Evolutionary conservation across 1,140 invertebrate species (phyloP).

Genomic region (Tetraneura akinire): DNA sequence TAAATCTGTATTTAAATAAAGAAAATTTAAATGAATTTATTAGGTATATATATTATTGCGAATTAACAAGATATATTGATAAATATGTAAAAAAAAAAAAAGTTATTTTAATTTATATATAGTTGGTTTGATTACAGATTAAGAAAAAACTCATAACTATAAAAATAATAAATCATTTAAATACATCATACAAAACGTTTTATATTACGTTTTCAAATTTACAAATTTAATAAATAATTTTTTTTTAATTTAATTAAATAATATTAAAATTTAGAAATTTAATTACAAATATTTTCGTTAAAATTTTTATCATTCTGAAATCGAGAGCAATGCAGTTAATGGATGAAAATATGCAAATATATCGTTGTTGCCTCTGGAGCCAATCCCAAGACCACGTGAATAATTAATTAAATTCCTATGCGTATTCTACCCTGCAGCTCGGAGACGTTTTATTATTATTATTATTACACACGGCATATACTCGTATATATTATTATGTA

Average conservation of each 20-base stretch:
- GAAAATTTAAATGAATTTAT: background rate
- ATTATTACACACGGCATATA: background rate
- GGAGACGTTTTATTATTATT: constrained; percentile 37
- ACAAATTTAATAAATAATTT: too few relatives aligned
- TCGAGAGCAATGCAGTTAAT: background rate
- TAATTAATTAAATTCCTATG: constrained; percentile 48
- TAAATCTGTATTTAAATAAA: background rate
- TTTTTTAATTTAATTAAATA: too few relatives aligned
- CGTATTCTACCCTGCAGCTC: constrained; percentile 2
- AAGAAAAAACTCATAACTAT: too few relatives aligned
- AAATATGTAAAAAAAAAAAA: too few relatives aligned
- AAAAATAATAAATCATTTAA: too few relatives aligned
- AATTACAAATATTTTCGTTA: background rate
- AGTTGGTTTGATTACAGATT: background rate
- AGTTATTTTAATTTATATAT: background rate
- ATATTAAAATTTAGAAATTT: too few relatives aligned
- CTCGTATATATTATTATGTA: background rate
- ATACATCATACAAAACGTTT: too few relatives aligned
- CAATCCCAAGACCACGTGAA: background rate
- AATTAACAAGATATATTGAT: too few relatives aligned
- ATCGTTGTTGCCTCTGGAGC: background rate
- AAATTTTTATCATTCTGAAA: background rate
- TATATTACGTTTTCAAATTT: too few relatives aligned
- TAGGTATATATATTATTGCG: background rate
- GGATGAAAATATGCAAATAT: constrained; percentile 9